Evolutionary conservation across 2,113 vertebrate genomes (phyloP).

Genomic region (Phalacrocorax pelagicus): DNA sequence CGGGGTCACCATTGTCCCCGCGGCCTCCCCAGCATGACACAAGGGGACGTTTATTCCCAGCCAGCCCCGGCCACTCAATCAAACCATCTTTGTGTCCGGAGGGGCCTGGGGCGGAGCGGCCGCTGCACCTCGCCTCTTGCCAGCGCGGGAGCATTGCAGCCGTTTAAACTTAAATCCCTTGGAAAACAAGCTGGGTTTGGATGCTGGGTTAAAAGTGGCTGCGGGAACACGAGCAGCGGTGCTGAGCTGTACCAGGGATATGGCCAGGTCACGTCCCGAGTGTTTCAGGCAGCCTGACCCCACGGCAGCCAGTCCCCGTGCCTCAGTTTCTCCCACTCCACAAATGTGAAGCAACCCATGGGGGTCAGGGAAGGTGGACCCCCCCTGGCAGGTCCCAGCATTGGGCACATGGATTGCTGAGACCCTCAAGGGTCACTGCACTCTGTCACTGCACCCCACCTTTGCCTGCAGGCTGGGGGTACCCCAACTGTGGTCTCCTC

Average conservation of each 20-base stretch:
- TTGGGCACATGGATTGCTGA: not conserved
- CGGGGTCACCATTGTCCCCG: constrained; percentile 57
- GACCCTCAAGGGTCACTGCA: too few relatives aligned
- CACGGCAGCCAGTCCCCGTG: not conserved
- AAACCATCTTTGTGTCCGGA: constrained; percentile 56
- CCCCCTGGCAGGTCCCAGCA: fast-evolving
- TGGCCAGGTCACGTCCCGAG: fast-evolving
- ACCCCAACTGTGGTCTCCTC: fast-evolving
- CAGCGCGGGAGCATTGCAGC: not conserved
- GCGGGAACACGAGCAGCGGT: fast-evolving
- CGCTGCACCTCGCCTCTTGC: not conserved
- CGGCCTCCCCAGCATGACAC: constrained; percentile 23
- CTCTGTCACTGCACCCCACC: not conserved
- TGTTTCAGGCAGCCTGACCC: fast-evolving
- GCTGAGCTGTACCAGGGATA: not conserved
- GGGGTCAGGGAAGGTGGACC: too few relatives aligned
- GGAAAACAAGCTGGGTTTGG: not conserved
- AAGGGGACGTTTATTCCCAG: constrained; percentile 64
- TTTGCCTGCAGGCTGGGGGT: not conserved
- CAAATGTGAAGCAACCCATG: not conserved
- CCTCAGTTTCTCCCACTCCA: not conserved
- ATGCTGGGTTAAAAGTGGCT: fast-evolving
- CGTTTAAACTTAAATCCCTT: not conserved
- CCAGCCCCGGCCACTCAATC: constrained; percentile 31
- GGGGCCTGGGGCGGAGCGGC: constrained; percentile 41